Base-by-base conservation (phyloP, 1,140 invertebrate genomes). In the Arion vulgaris region DNA sequence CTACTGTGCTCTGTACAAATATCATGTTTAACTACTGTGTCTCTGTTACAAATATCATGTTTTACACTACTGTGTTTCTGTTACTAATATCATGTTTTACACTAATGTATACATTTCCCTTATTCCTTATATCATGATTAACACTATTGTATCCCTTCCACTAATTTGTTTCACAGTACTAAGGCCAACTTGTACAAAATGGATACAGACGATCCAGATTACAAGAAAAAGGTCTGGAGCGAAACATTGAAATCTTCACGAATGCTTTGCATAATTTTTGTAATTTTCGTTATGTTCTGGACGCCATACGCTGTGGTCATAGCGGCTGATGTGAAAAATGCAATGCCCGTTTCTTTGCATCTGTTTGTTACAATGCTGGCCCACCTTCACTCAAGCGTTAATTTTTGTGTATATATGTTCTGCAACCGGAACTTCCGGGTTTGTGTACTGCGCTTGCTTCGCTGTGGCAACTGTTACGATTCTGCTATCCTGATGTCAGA, bases 251-350 rank as follows among this genome's bases (percentile, higher is more conserved):
- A 86, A 15, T 77, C 89, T 0, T 88, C 90, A 0, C 82, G 86
- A 26, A 91, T 89, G 39, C 81, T 92, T 7, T 88, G 91, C 41
- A 72, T 89, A 45, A 86, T 91, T 36, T 92, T 91, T 51, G 19
- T 87, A 15, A 84, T 91, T 0, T 92, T 90, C 79, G 82, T 89
- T 36, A 57, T 88, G 17, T 91, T 91, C 82, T 92, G 91, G 91
- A 86, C 87, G 13, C 91, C 91, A 9, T 91, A 91, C 82, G 90
- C 89, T 28, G 78, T 89, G 26, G 82, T 91, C 49, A 88, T 89
- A 28, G 86, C 86, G 5, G 38, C 89, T 26, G 91, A 92, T 76
- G 75, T 87, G 0, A 76, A 86, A 26, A 78, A 91, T 72, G 81
- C 36, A 5, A 87, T 90, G 28, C 85, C 88, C 4, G 69, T 80